phyloP scores from a whole-genome alignment of 2,888 invertebrate species.

The Coenonympha arcania region DNA sequence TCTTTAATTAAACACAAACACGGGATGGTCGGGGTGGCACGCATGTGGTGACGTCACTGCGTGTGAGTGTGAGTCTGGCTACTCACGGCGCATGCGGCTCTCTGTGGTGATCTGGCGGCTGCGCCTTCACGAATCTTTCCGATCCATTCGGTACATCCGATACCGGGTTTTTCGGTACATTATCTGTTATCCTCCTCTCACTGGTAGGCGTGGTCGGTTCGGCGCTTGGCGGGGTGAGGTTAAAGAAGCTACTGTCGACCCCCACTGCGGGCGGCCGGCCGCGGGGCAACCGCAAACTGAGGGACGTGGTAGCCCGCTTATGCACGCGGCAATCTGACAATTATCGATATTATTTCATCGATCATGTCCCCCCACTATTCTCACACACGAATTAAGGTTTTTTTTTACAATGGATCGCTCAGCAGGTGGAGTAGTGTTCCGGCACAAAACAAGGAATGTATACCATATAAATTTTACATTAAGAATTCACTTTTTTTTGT shows the following conservation, averaged over 20 bases:
- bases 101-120: conserved; percentile 58
- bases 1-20: conserved; percentile 8
- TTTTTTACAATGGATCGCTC: conserved; percentile 4
- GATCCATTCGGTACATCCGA: conserved; percentile 17
- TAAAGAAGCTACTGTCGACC: conserved; percentile 56
- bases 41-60: conserved; percentile 45
- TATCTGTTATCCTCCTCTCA: conserved; percentile 35
- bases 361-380: conserved; percentile 6
- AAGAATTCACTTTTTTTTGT: too few species aligned
- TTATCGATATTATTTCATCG: conserved; percentile 34
- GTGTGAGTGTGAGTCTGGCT: conserved; percentile 41
- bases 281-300: conserved; percentile 60
- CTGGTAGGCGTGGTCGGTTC: conserved; percentile 56
- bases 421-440: too few species aligned
- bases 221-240: conserved; percentile 67
- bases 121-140: conserved; percentile 47
- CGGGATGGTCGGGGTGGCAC: conserved; percentile 26
- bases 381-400: neutral
- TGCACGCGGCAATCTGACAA: conserved; percentile 69
- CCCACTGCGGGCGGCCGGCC: conserved; percentile 62
- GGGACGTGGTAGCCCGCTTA: conserved; percentile 64
- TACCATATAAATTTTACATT: too few species aligned
- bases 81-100: conserved; percentile 74
- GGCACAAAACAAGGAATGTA: too few species aligned
- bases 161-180: conserved; percentile 19